These are phyloP conservation scores for Tenrec ecaudatus DNA, from an alignment of 2,113 vertebrate species.

Conservation along the genomic window DNA sequence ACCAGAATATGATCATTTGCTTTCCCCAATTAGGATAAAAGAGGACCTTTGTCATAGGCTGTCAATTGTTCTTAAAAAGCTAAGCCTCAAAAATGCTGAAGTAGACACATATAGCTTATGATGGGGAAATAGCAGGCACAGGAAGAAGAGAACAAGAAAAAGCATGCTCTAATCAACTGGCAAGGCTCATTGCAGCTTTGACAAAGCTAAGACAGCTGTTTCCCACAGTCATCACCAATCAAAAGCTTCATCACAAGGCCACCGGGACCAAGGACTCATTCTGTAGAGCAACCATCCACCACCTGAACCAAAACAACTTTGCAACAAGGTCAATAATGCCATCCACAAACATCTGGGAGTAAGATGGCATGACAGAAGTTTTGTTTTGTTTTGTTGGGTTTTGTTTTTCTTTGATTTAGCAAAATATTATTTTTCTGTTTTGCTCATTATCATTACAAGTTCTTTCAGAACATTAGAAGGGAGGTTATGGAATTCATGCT, in stretches of 20 bases:
- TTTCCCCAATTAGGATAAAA: background rate
- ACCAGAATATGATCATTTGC: background rate
- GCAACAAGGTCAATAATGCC: background rate
- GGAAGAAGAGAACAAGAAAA: background rate
- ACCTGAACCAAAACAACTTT: background rate
- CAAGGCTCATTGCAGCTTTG: background rate
- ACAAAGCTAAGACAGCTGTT: background rate
- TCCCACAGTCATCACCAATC: background rate
- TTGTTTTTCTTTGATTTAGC: background rate
- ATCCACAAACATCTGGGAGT: background rate
- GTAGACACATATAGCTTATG: background rate
- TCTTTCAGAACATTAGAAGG: background rate
- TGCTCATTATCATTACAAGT: background rate
- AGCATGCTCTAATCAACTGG: background rate
- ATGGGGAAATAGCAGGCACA: background rate
- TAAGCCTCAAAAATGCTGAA: background rate
- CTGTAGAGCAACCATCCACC: background rate
- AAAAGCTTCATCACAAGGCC: background rate
- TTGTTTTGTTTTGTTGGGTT: background rate
- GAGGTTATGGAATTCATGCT: background rate
- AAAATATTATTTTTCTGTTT: background rate
- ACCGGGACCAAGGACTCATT: background rate
- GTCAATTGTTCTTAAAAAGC: background rate
- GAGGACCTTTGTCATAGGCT: background rate
- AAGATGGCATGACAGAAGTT: background rate